Percentiles rank a stretch among this genome's conserved stretches.
These are phyloP conservation scores for Hydrotaea cyrtoneurina DNA, from an alignment of 2,888 invertebrate genomes.

Conservation along the genomic window DNA sequence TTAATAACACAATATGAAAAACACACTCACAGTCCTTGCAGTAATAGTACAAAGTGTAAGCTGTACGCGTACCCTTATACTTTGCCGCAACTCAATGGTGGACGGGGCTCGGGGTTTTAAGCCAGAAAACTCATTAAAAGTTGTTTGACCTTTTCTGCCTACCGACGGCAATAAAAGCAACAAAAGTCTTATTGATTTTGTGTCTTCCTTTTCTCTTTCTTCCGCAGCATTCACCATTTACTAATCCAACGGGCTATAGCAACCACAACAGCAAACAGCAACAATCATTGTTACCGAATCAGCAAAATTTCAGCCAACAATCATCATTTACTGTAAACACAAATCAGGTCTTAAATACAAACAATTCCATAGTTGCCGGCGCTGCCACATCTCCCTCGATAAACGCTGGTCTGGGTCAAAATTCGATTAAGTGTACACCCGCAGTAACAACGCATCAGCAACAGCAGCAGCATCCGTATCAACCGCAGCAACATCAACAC, in stretches of 20 bases:
- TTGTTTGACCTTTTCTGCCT: slow-evolving; percentile 25
- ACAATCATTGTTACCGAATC: slow-evolving; percentile 49
- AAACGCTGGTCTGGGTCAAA: slow-evolving; percentile 58
- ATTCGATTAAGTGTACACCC: slow-evolving; percentile 52
- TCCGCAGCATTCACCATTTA: slow-evolving; percentile 53
- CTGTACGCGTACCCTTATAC: not conserved
- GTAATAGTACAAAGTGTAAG: not conserved
- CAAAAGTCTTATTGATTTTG: slow-evolving; percentile 13
- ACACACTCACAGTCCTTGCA: not conserved
- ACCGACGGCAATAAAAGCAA: not conserved
- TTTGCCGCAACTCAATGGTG: not conserved
- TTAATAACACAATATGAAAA: too few species aligned
- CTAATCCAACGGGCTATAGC: slow-evolving; percentile 53
- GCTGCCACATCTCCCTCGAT: slow-evolving; percentile 22
- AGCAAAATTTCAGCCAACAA: slow-evolving; percentile 50
- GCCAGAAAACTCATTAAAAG: slow-evolving; percentile 19
- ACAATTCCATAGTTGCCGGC: slow-evolving; percentile 45
- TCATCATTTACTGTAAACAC: slow-evolving; percentile 53
- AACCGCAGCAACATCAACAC: slow-evolving; percentile 27
- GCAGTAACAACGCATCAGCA: slow-evolving; percentile 45
- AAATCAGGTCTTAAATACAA: slow-evolving; percentile 43
- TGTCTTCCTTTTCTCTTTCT: not conserved
- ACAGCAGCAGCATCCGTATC: slow-evolving; percentile 43
- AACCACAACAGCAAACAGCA: slow-evolving; percentile 38
- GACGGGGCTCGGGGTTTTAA: too few species aligned